Base-by-base conservation (phyloP, 1,140 invertebrate species). In the Aphelinus certus region DNA sequence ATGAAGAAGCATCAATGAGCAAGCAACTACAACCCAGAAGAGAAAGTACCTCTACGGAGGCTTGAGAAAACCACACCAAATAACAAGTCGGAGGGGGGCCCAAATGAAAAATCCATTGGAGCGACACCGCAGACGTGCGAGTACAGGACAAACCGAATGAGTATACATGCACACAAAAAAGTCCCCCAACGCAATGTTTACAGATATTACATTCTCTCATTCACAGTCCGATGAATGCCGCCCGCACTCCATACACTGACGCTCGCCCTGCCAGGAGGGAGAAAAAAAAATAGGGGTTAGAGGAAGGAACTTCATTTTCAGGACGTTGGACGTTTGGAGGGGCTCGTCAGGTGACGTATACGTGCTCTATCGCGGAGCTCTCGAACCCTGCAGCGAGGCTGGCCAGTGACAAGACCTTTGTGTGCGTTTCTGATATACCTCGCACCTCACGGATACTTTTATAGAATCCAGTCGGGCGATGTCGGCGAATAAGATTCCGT, bases 201-300 rank as follows among this genome's bases (percentile, higher is more conserved):
- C 45, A 56, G 45, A 70, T 51, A 70, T 70, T 70, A 61, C 26
- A 70, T 61, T 61, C 57, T 61, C n/a, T 70, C 49, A 51, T 57
- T 70, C 48, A 3, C 47, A 60, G 3, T 42, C 53, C 3, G 10
- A 43, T 46, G 7, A 48, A 9, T 43, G 3, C 26, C 26, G n/a
- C 9, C 3, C 46, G 3, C n/a, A 7, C 7, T 63, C 26, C 4
- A 63, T 63, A 63, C 45, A 26, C 26, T 26, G 26, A 26, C 26
- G 26, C 26, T 48, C 26, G 2, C n/a, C 3, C 49, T 63, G 49
- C n/a, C 3, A 47, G 9, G 26, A 6, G 26, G 60, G 43, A 48
- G 2, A 48, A 57, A 65, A 45, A 42, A 48, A 45, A 61, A 61
- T 55, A 45, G 58, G 72, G 57, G 48, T 46, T 4, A 49, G 10